Evolutionary conservation across 2,113 vertebrate species (phyloP).

Genomic region (Toxotes chatareus): DNA sequence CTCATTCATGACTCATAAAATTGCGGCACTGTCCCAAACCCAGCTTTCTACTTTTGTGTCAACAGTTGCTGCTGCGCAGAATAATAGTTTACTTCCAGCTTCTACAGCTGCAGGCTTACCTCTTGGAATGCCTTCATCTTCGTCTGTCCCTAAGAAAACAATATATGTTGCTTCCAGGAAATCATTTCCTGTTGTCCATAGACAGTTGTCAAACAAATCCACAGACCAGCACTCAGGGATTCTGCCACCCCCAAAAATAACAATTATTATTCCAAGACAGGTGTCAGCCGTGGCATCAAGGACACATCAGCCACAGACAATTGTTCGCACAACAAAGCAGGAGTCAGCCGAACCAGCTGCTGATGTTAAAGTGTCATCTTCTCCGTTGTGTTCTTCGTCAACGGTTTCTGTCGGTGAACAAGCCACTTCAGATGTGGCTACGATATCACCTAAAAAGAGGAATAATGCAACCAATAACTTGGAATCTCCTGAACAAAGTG

Average conservation of each 20-base stretch:
- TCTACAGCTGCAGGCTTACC: neutral
- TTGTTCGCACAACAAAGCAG: neutral
- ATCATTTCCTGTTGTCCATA: neutral
- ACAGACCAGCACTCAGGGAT: neutral
- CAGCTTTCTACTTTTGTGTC: constrained; percentile 1
- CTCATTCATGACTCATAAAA: neutral
- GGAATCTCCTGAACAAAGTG: constrained; percentile 5
- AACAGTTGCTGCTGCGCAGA: neutral
- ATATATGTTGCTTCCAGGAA: neutral
- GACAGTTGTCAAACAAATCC: neutral
- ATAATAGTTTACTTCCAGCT: neutral
- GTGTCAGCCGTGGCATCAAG: neutral
- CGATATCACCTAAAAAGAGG: neutral
- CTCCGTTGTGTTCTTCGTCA: neutral
- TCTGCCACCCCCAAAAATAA: constrained; percentile 17
- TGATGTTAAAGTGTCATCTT: neutral
- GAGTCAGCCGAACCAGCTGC: neutral
- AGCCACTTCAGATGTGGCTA: neutral
- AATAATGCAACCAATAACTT: neutral
- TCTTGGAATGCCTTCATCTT: neutral
- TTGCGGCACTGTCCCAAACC: neutral
- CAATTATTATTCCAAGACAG: constrained; percentile 40
- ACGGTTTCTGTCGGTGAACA: neutral
- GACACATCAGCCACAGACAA: neutral
- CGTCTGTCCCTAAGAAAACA: constrained; percentile 4